Base-by-base conservation (phyloP, 2,888 invertebrate genomes). In the Periphyllus acericola region DNA sequence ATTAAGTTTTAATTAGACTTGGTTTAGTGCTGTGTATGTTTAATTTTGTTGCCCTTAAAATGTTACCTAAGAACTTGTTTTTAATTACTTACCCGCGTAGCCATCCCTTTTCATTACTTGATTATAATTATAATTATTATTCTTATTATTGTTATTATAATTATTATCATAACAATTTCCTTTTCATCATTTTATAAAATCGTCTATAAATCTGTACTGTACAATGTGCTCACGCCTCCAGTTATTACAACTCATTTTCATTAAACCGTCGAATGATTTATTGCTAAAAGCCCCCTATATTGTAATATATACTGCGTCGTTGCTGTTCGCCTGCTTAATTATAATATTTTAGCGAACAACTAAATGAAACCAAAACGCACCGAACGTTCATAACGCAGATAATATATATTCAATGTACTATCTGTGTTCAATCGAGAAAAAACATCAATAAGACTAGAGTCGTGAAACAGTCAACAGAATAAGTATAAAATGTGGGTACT, bases 1-100 rank as follows among this genome's bases (percentile, higher is more conserved):
- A 82, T 82, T 72, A 72, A 1, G 60, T 75, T 75, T 36, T 75
- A 72, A 83, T 72, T 83, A 80, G 17, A 60, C 9, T 66, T n/a
- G 14, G 11, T 81, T 0, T 55, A 55, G 34, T 0, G 21, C 19
- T 11, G 55, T 60, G 9, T 55, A 5, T 14, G 36, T 36, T 79
- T 79, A 79, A 60, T 60, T 60, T 83, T 60, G 5, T 74, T 36
- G 32, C 36, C 60, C 6, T 60, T 40, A 29, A 75, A 83, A 60
- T 40, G 29, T 40, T 83, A n/a, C 29, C 36, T 83, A 36, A 74
- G 60, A 83, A 55, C 36, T 21, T 34, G 19, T 74, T 83, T 75
- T 29, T 14, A 34, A 82, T 52, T 34, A 72, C n/a, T 29, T 17
- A 17, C 21, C 5, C 4, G 5, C n/a, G 52, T 11, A 21, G 25